phyloP scores from a whole-genome alignment of 2,113 vertebrate species.

The Lutjanus erythropterus region DNA sequence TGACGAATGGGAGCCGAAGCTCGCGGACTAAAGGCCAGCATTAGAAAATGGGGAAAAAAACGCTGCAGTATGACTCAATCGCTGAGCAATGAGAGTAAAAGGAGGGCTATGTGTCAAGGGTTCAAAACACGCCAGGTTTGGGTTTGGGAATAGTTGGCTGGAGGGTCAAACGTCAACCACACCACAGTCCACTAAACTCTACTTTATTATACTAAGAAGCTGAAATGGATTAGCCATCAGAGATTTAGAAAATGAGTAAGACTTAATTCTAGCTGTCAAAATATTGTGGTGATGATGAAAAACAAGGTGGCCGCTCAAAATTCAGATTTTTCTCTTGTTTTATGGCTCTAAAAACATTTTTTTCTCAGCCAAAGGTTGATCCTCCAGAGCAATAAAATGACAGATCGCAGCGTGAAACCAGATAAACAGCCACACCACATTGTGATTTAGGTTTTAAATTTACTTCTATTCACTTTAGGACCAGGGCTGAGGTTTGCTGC shows the following conservation, averaged over 20 bases:
- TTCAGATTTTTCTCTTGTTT: slow-evolving; percentile 3
- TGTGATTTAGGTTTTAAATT: slow-evolving; percentile 69
- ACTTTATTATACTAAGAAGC: slow-evolving; percentile 15
- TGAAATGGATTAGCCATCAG: slow-evolving; percentile 36
- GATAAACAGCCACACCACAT: slow-evolving; percentile 72
- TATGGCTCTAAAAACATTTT: slow-evolving; percentile 20
- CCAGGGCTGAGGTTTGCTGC: slow-evolving; percentile 60
- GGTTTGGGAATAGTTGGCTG: slow-evolving; percentile 18
- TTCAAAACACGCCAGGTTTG: slow-evolving; percentile 51
- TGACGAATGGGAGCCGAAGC: slow-evolving; percentile 70
- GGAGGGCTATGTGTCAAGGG: slow-evolving; percentile 33
- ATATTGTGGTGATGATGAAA: slow-evolving; percentile 51
- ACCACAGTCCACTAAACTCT: slow-evolving; percentile 34
- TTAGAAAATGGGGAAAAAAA: slow-evolving; percentile 55
- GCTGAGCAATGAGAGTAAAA: slow-evolving; percentile 66
- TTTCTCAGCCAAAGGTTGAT: slow-evolving; percentile 55
- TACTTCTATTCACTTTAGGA: slow-evolving; percentile 43
- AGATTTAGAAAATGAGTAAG: slow-evolving; percentile 30
- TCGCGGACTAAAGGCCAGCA: slow-evolving; percentile 43
- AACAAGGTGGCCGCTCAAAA: slow-evolving; percentile 18
- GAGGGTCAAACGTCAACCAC: slow-evolving; percentile 36
- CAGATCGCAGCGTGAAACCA: slow-evolving; percentile 66
- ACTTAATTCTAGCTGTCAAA: slow-evolving; percentile 48
- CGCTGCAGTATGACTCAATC: slow-evolving; percentile 66
- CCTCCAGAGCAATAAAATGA: slow-evolving; percentile 41